phyloP scores from a whole-genome alignment of 2,888 invertebrate species.

The Cantharis lateralis region DNA sequence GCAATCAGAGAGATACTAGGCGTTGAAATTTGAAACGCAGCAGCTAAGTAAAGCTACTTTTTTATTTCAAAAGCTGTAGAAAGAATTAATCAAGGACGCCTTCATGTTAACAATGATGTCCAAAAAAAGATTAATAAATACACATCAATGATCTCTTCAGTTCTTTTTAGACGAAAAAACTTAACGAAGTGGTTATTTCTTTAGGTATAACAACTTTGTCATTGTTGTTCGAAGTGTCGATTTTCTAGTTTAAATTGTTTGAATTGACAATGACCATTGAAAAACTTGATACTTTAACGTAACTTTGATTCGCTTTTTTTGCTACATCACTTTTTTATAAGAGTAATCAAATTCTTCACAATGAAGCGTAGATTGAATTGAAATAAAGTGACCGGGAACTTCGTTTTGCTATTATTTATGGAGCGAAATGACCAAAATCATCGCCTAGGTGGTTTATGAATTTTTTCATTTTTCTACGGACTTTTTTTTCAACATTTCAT shows the following conservation, averaged over 20 bases:
- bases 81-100: constrained; percentile 26
- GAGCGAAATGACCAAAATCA: not conserved
- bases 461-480: not conserved
- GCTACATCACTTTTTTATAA: not conserved
- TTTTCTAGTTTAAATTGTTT: constrained; percentile 8
- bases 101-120: constrained; percentile 15
- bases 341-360: not conserved
- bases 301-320: not conserved
- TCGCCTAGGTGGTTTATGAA: not conserved
- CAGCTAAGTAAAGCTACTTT: constrained; percentile 22
- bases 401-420: not conserved
- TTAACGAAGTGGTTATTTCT: constrained; percentile 19
- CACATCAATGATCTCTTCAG: constrained; percentile 15
- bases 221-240: constrained; percentile 12
- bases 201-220: constrained; percentile 6
- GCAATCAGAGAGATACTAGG: constrained; percentile 24
- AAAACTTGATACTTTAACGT: not conserved
- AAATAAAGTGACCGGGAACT: not conserved
- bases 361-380: not conserved
- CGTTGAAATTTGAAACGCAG: constrained; percentile 24
- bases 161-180: constrained; percentile 3
- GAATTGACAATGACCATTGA: not conserved
- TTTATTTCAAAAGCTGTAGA: constrained; percentile 22
- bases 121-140: constrained; percentile 28
- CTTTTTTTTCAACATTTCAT: too few species aligned